Base-by-base conservation (phyloP, 1,140 invertebrate species). In the Hydropsyche tenuis region DNA sequence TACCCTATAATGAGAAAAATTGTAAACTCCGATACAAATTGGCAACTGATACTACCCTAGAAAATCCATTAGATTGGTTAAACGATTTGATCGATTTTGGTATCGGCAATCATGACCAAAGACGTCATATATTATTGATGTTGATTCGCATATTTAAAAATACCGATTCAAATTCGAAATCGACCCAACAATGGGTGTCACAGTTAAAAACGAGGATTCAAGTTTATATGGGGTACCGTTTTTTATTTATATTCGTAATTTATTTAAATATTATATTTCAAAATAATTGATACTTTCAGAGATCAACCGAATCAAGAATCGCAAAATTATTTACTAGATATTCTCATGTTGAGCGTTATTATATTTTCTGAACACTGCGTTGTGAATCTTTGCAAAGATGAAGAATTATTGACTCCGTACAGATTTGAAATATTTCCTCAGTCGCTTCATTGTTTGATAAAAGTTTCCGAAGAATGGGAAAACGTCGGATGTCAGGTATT, bases 21-120 rank as follows among this genome's bases (percentile, higher is more conserved):
- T 70, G 7, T 37, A 23, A 56, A 27, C 12, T 70, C 0, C 2
- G 51, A 12, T 56, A 16, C n/a, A 70, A 56, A 42, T 70, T 70
- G 18, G 46, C 68, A 1, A 42, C 7, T 3, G 48, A 56, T 11
- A 16, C 37, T 27, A 43, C 6, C 14, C n/a, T 16, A 18, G 68
- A 70, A 70, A 60, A 70, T 56, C 18, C 46, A 53, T 46, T 70
- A 1, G 14, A 56, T 56, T 70, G 68, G 68, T 56, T 70, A 16
- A 70, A 70, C 22, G 48, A 70, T 46, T 23, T 70, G 1, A 70
- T 70, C 18, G 48, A 70, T 42, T 12, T 14, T 9, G 68, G 23
- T 14, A 68, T 68, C 23, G 65, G 48, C n/a, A 65, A 43, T 65
- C 3, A n/a, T n/a, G 18, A 46, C 7, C 14, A 65, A 42, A 46